Conservation (phyloP, 2,888 invertebrate genomes). For the Ormyrus labotus region DNA sequence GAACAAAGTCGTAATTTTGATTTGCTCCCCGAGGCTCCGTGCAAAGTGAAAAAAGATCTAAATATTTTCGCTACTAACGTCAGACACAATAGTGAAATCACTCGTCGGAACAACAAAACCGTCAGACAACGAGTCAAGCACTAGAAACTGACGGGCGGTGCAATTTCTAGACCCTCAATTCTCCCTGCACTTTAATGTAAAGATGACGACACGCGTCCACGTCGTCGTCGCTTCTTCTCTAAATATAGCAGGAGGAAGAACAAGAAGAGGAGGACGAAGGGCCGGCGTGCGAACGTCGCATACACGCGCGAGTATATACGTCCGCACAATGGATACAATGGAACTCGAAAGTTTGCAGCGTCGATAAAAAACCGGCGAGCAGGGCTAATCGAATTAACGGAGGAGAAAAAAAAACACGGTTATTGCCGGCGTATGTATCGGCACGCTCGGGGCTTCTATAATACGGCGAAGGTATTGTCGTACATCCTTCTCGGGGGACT, state of each 20-base stretch:
- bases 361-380: conserved; percentile 16
- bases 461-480: conserved; percentile 58
- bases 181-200: conserved; percentile 36
- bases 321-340: conserved; percentile 21
- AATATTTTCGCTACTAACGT: no score
- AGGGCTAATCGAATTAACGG: conserved; percentile 41
- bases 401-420: neutral
- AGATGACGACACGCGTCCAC: conserved; percentile 65
- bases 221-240: conserved; percentile 30
- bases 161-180: conserved; percentile 50
- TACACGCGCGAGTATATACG: conserved; percentile 13
- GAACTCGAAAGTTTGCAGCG: conserved; percentile 38
- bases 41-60: no score
- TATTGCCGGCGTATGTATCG: neutral
- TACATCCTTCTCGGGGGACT: conserved; percentile 44
- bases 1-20: no score
- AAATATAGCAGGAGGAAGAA: conserved; percentile 52
- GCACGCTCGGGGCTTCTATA: conserved; percentile 61
- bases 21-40: no score
- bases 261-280: conserved; percentile 42
- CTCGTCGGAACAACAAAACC: conserved; percentile 5
- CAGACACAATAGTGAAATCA: neutral
- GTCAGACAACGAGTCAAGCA: neutral
- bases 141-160: neutral
- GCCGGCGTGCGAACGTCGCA: conserved; percentile 43